Conservation (phyloP, 1,140 invertebrate species). For the Apis laboriosa region DNA sequence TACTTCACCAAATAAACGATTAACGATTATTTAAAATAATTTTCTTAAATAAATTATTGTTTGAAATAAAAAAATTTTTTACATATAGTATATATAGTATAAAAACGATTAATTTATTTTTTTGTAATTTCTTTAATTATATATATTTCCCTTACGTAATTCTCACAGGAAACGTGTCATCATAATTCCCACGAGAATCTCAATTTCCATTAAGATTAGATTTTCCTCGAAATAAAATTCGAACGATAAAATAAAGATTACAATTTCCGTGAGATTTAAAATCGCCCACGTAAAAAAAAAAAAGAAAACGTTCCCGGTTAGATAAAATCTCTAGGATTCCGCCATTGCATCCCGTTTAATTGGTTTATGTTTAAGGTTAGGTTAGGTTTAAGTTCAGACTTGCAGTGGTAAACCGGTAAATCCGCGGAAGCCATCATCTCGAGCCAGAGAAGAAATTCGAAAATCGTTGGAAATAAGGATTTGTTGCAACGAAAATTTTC, state of each 20-base stretch:
- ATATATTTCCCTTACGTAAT: too few relatives aligned
- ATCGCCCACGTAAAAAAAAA: not conserved
- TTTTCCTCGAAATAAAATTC: not conserved
- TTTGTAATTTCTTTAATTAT: too few relatives aligned
- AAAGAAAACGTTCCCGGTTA: not conserved
- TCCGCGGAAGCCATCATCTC: too few relatives aligned
- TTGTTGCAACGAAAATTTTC: not conserved
- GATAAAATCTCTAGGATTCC: not conserved
- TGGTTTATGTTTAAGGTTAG: too few relatives aligned
- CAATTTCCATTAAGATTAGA: not conserved
- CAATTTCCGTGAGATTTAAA: not conserved
- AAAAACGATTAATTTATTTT: too few relatives aligned
- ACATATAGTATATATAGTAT: too few relatives aligned
- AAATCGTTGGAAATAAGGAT: not conserved
- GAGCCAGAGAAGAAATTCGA: not conserved
- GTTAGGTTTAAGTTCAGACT: too few relatives aligned
- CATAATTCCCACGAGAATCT: not conserved
- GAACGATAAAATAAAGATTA: not conserved
- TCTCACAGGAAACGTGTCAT: not conserved
- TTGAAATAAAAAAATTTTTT: too few relatives aligned
- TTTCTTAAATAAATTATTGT: too few relatives aligned
- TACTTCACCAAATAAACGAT: too few relatives aligned
- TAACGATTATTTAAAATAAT: too few relatives aligned
- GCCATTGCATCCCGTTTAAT: not conserved
- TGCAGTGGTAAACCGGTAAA: too few relatives aligned